Conservation (phyloP, 64 coral and sea anemone species). For the Montipora sp. region DNA sequence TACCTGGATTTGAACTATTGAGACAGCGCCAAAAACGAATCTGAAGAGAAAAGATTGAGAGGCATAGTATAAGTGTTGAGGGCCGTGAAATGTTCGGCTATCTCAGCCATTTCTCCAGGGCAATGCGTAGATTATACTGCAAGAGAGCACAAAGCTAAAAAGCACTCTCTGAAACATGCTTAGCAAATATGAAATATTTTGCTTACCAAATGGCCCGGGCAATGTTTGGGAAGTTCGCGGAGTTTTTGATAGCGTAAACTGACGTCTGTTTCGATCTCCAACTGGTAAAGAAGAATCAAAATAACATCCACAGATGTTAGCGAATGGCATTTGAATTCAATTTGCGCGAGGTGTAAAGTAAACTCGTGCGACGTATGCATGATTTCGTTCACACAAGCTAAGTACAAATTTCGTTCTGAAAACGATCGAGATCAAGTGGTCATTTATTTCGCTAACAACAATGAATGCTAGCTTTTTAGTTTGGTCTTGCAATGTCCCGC, state of each 20-base stretch:
- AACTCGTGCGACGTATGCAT: conserved; percentile 73
- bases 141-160: not conserved
- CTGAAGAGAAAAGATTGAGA: conserved; percentile 70
- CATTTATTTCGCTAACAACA: conserved; percentile 32
- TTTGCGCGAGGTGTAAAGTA: conserved; percentile 74
- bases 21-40: conserved; percentile 88
- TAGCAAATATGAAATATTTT: conserved; percentile 47
- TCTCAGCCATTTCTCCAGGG: conserved; percentile 3
- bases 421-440: conserved; percentile 48
- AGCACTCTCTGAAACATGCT: conserved; percentile 40
- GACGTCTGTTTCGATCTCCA: conserved; percentile 79
- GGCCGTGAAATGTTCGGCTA: conserved; percentile 10
- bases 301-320: conserved; percentile 56
- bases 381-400: not conserved
- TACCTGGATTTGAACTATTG: conserved; percentile 85
- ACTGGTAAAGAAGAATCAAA: conserved; percentile 80
- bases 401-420: conserved; percentile 53
- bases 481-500: conserved; percentile 80
- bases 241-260: conserved; percentile 72
- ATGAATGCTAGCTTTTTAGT: conserved; percentile 64
- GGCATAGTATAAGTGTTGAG: not conserved
- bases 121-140: conserved; percentile 31
- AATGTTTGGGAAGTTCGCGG: conserved; percentile 86
- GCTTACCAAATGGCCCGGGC: conserved; percentile 95
- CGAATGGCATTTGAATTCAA: conserved; percentile 58